Percentiles rank a stretch among this genome's conserved stretches.
Conservation (phyloP, 2,888 invertebrate species). For the Xestoiulus laeticollis region DNA sequence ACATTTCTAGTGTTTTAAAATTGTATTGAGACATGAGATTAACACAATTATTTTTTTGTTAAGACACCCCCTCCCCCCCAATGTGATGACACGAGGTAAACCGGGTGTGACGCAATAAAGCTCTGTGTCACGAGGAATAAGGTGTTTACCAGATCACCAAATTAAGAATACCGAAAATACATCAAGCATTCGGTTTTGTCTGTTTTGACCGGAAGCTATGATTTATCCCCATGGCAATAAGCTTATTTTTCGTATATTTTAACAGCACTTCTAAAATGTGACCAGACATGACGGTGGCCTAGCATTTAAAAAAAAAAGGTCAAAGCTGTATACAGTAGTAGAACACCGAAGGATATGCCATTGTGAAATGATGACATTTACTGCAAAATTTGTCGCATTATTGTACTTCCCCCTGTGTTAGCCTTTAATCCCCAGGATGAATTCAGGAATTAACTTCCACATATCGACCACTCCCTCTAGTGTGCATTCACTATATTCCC, state of each 20-base stretch:
- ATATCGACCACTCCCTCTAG: constrained; percentile 32
- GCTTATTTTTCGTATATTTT: neutral
- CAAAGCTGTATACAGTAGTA: neutral
- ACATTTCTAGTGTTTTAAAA: too few relatives aligned
- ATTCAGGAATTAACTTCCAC: constrained; percentile 1
- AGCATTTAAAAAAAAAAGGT: neutral
- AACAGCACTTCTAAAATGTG: neutral
- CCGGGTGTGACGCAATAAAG: neutral
- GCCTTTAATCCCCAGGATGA: neutral
- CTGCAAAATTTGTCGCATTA: constrained; percentile 15
- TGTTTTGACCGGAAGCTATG: neutral
- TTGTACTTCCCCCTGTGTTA: neutral
- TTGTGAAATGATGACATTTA: neutral
- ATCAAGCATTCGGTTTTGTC: neutral
- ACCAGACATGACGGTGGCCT: neutral
- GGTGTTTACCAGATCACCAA: neutral
- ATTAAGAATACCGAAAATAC: neutral
- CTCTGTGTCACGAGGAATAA: neutral
- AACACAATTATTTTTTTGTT: too few relatives aligned
- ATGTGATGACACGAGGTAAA: neutral
- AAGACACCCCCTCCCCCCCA: too few relatives aligned
- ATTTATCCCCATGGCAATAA: constrained; percentile 24
- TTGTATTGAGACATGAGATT: too few relatives aligned
- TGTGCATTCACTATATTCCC: neutral
- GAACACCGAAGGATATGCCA: neutral